Base-by-base conservation (phyloP, 2,888 invertebrate genomes). In the Epirrhoe alternata region DNA sequence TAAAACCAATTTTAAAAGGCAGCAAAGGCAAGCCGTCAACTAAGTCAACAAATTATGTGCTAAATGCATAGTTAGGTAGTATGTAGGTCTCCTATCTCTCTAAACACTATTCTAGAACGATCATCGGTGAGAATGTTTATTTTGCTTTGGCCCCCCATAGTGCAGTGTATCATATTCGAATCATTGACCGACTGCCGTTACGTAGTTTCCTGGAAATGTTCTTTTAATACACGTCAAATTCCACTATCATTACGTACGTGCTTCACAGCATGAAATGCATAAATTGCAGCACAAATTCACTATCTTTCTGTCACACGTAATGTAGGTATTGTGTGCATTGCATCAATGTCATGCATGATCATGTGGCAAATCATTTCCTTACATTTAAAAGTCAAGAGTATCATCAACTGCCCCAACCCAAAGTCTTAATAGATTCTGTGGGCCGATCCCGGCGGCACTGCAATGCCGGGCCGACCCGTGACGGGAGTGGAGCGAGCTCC, bases 391-490 rank as follows among this genome's bases (percentile, higher is more conserved):
- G n/a, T n/a, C n/a, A n/a, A n/a, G n/a, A n/a, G n/a, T n/a, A n/a
- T n/a, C n/a, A n/a, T n/a, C n/a, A n/a, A n/a, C n/a, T n/a, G n/a
- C n/a, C n/a, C n/a, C n/a, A n/a, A n/a, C n/a, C n/a, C n/a, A n/a
- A 35, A 35, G 45, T 45, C 30, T 30, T 6, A 56, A 12, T 7
- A 14, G 6, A n/a, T 58, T 63, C 61, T 65, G 66, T 72, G 71
- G 76, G 76, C 75, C 76, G 70, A 73, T 77, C 75, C 75, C 75
- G 74, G 75, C 74, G 74, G 75, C 76, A 76, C 74, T 75, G 77
- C 75, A 74, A 76, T 74, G 75, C 74, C 74, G 73, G 75, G 74
- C 74, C 74, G 74, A 77, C 74, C 75, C 75, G 75, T 72, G 73
- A 74, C 74, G 72, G 74, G 74, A 74, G 73, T 73, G 76, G 76